Percentiles rank a stretch among this genome's conserved stretches.
These are phyloP conservation scores for Chydorus sphaericus DNA, from an alignment of 2,888 invertebrate genomes.

Conservation along the genomic window DNA sequence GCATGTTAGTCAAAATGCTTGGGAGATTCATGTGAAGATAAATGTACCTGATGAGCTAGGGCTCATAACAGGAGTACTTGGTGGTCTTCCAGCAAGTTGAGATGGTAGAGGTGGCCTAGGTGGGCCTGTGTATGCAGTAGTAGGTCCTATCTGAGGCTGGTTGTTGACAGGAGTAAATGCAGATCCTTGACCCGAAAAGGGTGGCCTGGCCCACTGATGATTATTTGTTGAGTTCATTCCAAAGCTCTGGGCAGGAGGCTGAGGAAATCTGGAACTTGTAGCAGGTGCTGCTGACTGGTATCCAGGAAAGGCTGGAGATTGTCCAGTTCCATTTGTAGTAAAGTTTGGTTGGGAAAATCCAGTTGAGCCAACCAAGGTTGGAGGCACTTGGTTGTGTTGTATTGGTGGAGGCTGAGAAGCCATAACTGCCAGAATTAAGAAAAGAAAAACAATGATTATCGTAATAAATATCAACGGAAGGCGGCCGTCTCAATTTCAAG, in stretches of 20 bases:
- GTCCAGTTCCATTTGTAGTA: neutral
- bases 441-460: neutral
- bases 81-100: neutral
- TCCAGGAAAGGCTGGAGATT: neutral
- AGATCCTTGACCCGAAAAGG: conserved; percentile 8
- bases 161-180: neutral
- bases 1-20: neutral
- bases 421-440: neutral
- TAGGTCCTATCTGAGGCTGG: neutral
- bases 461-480: neutral
- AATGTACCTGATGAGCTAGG: conserved; percentile 1
- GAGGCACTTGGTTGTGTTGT: neutral
- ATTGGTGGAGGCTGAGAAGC: conserved; percentile 8
- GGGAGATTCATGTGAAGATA: neutral
- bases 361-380: neutral
- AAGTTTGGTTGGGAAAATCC: neutral
- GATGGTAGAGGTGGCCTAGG: neutral
- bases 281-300: neutral
- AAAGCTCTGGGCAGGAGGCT: neutral
- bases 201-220: conserved; percentile 7
- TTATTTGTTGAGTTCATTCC: neutral
- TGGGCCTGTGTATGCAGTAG: neutral
- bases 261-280: conserved; percentile 1
- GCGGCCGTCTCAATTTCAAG: too few species aligned
- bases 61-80: neutral